Base-by-base conservation (phyloP, 2,888 invertebrate genomes). In the Ectobius pallidus region DNA sequence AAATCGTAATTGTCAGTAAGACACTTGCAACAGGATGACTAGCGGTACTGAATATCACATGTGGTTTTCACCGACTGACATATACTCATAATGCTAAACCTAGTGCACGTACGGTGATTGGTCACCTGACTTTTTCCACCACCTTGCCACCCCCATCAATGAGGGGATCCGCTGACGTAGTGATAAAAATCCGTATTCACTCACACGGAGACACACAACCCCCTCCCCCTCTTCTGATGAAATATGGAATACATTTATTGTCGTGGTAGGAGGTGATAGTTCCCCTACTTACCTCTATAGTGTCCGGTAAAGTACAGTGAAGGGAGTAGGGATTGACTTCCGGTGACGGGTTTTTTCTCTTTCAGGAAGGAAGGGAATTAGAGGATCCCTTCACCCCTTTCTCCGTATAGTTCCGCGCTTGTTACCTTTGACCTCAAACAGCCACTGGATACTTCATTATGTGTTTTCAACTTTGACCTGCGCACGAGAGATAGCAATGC, bases 51-150 rank as follows among this genome's bases (percentile, higher is more conserved):
- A n/a, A n/a, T n/a, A n/a, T n/a, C n/a, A n/a, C n/a, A n/a, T n/a
- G n/a, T n/a, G n/a, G n/a, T n/a, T n/a, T n/a, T n/a, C n/a, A n/a
- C n/a, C n/a, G n/a, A n/a, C n/a, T n/a, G n/a, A n/a, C n/a, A n/a
- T n/a, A n/a, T n/a, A n/a, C n/a, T n/a, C 46, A 46, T 6, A 1
- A 9, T n/a, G 18, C 46, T 6, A 46, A 46, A 46, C 18, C 20
- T 20, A 46, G 18, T 46, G 32, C 20, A 20, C 44, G 58, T 30
- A 27, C 61, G 27, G 16, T 68, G 68, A 72, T 72, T 72, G 72
- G 72, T 72, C 68, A 72, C 69, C 72, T 68, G 72, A 67, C 27
- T 58, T 70, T 70, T 63, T n/a, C n/a, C n/a, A n/a, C n/a, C n/a
- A n/a, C n/a, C n/a, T n/a, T n/a, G n/a, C 63, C 63, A 63, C 63